Conservation (phyloP, 1,140 invertebrate genomes). For the Megathymus violae region DNA sequence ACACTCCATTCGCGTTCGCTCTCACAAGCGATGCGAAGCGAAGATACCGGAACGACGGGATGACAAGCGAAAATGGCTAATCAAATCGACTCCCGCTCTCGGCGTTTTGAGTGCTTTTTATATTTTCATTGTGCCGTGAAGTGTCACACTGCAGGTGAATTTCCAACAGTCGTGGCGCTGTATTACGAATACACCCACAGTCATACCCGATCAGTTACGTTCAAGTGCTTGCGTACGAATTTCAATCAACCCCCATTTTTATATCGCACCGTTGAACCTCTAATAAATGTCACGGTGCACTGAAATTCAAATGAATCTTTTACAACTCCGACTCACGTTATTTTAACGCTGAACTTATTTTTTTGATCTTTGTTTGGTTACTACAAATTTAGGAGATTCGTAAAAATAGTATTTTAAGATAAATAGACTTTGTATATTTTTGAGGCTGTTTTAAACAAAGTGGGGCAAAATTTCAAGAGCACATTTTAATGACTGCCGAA, state of each 20-base stretch:
- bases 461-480: too few species aligned
- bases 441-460: too few species aligned
- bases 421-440: too few species aligned
- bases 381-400: neutral
- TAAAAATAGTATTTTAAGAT: too few species aligned
- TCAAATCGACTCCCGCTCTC: constrained; percentile 78
- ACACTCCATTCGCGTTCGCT: constrained; percentile 72
- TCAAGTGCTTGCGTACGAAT: constrained; percentile 22
- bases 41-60: constrained; percentile 71
- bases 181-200: constrained; percentile 33
- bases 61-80: constrained; percentile 77
- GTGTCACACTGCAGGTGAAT: constrained; percentile 66
- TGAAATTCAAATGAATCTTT: constrained; percentile 14
- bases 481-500: too few species aligned
- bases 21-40: constrained; percentile 74
- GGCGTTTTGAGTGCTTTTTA: constrained; percentile 72
- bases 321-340: neutral
- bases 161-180: constrained; percentile 14
- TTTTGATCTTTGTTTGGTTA: neutral
- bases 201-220: constrained; percentile 32
- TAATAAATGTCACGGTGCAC: constrained; percentile 17
- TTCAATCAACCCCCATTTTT: constrained; percentile 26
- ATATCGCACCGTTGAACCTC: constrained; percentile 10
- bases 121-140: constrained; percentile 76
- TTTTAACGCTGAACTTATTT: neutral